phyloP scores from a whole-genome alignment of 2,113 vertebrate species.

The Archilochus colubris region DNA sequence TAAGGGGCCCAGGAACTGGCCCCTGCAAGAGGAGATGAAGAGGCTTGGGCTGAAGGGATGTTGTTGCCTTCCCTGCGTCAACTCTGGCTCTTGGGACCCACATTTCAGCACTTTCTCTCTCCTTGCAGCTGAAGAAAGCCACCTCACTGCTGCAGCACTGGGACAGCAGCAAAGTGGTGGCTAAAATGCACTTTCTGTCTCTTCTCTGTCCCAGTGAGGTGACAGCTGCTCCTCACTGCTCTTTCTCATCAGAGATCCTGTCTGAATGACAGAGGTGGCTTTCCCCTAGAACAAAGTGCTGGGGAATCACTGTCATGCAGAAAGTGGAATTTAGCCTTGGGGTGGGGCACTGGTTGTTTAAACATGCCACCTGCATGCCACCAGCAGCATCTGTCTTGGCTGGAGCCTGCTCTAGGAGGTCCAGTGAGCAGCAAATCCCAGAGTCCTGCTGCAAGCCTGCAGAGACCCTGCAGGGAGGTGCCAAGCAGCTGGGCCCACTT shows the following conservation, averaged over 20 bases:
- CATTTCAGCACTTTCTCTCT: not conserved
- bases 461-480: not conserved
- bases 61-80: not conserved
- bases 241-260: not conserved
- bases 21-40: not conserved
- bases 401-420: fast-evolving
- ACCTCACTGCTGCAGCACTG: not conserved
- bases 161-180: not conserved
- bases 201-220: not conserved
- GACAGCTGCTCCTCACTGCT: fast-evolving
- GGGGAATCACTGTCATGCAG: not conserved
- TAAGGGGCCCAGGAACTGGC: not conserved
- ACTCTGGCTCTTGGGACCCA: not conserved
- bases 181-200: not conserved
- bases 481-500: not conserved
- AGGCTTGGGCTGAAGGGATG: not conserved
- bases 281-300: not conserved
- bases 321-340: not conserved
- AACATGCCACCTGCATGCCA: not conserved
- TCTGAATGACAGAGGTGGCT: not conserved
- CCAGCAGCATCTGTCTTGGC: not conserved
- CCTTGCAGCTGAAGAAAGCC: not conserved
- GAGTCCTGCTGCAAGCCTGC: fast-evolving
- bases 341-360: not conserved
- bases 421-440: not conserved